These are phyloP conservation scores for Aphelocoma coerulescens DNA, from an alignment of 2,113 vertebrate genomes.

Conservation along the genomic window DNA sequence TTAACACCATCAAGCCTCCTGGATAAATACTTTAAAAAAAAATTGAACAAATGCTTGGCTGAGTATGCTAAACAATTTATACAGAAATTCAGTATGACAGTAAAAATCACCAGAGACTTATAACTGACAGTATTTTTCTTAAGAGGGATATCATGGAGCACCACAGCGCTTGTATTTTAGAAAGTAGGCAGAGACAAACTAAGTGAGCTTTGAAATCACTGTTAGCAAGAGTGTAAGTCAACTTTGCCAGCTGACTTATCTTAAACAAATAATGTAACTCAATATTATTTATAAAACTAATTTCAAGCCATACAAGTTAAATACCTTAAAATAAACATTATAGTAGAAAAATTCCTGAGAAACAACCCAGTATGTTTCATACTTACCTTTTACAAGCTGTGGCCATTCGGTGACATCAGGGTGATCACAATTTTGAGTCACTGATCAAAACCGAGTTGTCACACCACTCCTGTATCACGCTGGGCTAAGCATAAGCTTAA, in stretches of 20 bases:
- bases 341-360: neutral
- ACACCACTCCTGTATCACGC: slow-evolving; percentile 71
- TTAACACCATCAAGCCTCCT: neutral
- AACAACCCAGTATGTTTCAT: neutral
- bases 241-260: neutral
- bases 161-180: neutral
- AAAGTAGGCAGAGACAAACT: neutral
- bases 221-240: neutral
- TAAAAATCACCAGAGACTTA: neutral
- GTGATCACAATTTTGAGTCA: slow-evolving; percentile 80
- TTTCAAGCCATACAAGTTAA: neutral
- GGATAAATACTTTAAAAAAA: neutral
- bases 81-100: neutral
- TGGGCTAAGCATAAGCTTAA: slow-evolving; percentile 74
- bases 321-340: neutral
- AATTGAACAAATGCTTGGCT: neutral
- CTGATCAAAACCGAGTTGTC: slow-evolving; percentile 74
- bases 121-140: neutral
- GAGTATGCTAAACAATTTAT: neutral
- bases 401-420: slow-evolving; percentile 84
- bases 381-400: slow-evolving; percentile 84
- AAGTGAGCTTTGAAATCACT: neutral
- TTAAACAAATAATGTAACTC: slow-evolving; percentile 18
- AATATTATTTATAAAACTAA: neutral
- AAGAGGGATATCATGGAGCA: neutral